A percentile compares a stretch with the other conserved stretches of the same genome.
phyloP scores from a whole-genome alignment of 1,140 invertebrate species.

The Ctenoplectra terminalis region DNA sequence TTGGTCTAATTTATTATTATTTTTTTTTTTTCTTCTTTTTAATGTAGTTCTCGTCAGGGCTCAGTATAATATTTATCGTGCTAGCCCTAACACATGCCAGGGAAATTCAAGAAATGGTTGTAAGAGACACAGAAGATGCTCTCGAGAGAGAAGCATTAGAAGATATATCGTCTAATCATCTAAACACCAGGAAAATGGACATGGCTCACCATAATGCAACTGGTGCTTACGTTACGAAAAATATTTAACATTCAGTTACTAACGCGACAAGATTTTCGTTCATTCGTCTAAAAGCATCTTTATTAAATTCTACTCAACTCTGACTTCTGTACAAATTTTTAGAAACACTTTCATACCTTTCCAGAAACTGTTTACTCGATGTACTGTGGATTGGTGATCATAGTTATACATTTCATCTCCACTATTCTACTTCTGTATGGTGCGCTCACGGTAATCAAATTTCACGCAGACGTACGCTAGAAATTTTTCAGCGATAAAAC shows the following conservation, averaged over 20 bases:
- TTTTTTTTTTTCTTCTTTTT: too few species aligned
- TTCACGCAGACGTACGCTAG: not conserved
- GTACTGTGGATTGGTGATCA: constrained; percentile 80
- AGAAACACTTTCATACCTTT: constrained; percentile 22
- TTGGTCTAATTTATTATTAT: not conserved
- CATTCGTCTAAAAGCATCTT: not conserved
- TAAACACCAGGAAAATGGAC: constrained; percentile 81
- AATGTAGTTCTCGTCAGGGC: constrained; percentile 80
- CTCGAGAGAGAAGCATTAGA: constrained; percentile 78
- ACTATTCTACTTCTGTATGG: constrained; percentile 81
- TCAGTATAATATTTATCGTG: constrained; percentile 80
- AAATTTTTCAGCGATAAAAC: constrained; percentile 23
- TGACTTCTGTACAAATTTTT: not conserved
- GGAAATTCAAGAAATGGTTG: constrained; percentile 81
- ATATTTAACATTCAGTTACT: not conserved
- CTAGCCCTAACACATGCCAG: constrained; percentile 80
- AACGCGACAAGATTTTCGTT: not conserved
- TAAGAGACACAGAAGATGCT: constrained; percentile 81
- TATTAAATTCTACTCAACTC: not conserved
- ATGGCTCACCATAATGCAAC: constrained; percentile 81
- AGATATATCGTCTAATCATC: constrained; percentile 79
- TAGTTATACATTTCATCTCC: constrained; percentile 80
- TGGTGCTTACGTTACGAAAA: constrained; percentile 65
- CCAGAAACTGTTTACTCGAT: constrained; percentile 81
- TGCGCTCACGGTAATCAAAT: constrained; percentile 78